Evolutionary conservation across 2,113 vertebrate genomes (phyloP).

Genomic region (Aegotheles bennettii): DNA sequence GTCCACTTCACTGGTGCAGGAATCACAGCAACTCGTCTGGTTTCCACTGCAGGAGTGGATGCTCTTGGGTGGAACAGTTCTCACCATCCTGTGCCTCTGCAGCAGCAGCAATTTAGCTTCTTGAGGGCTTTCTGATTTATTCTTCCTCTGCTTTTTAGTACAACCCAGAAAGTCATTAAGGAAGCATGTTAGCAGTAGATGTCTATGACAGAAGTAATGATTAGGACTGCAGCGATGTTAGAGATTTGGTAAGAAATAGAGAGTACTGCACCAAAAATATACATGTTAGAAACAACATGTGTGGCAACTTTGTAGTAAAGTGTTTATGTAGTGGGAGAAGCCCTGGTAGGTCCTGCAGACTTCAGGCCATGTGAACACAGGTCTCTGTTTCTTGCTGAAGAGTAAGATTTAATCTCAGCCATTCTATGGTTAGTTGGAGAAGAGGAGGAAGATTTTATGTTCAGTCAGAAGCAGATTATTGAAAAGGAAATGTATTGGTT

Average conservation of each 20-base stretch:
- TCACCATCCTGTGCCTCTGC: fast-evolving
- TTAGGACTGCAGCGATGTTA: background rate
- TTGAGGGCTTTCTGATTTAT: background rate
- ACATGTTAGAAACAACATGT: background rate
- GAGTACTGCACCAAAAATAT: background rate
- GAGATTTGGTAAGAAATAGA: background rate
- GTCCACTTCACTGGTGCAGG: background rate
- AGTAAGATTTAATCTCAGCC: background rate
- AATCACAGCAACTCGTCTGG: background rate
- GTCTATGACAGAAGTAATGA: background rate
- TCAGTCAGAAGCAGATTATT: background rate
- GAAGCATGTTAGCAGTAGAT: fast-evolving
- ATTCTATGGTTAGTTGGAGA: background rate
- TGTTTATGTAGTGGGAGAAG: background rate
- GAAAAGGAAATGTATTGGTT: background rate
- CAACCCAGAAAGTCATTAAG: background rate
- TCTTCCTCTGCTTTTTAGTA: background rate
- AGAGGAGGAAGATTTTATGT: background rate
- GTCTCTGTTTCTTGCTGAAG: background rate
- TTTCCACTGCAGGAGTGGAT: background rate
- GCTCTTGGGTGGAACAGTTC: background rate
- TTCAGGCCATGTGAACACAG: background rate
- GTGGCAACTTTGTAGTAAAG: background rate
- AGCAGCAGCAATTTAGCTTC: background rate
- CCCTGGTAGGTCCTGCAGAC: background rate